Base-by-base conservation (phyloP, 2,113 vertebrate genomes). In the Zeus faber region DNA sequence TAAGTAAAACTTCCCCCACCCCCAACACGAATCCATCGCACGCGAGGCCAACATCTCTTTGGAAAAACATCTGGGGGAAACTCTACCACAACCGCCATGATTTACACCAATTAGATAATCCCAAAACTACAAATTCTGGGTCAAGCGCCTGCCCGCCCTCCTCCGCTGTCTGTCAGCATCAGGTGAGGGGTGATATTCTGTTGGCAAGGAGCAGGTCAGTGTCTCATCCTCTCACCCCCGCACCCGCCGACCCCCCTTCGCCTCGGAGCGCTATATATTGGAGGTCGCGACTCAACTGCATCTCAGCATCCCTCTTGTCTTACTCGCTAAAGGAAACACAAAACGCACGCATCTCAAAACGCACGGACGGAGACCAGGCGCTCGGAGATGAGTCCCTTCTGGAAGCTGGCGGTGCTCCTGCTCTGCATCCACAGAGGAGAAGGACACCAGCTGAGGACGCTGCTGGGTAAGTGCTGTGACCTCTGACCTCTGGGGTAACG, bases 221-320 rank as follows among this genome's bases (percentile, higher is more conserved):
- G 45, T 80, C 64, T 77, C 67, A 76, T 76, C 70, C 54, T 54
- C 73, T 47, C 35, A 18, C 53, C 37, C 65, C 35, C 48, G 26
- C 37, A 24, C 43, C 41, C 54, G n/a, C 23, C 35, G 54, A 62
- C 66, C 74, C 62, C 60, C 68, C 69, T 40, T 64, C 55, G 59
- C 57, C 72, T 72, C 60, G 5, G 60, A 79, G 66, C 74, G 82
- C 66, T 89, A 90, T 90, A 91, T 88, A 90, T 81, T 72, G 67
- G 81, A 82, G 79, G 78, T 78, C 44, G 78, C 16, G 77, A 77
- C 79, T 84, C 59, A 49, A 55, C 77, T 74, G 33, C 76, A 70
- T 82, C 80, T 67, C 49, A 79, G 71, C 82, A 85, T 87, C 87
- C 67, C 69, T 72, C 27, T 44, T 41, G 39, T 49, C 52, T 65